Evolutionary conservation across 1,140 invertebrate genomes (phyloP).

Genomic region (Centruroides sculpturatus): DNA sequence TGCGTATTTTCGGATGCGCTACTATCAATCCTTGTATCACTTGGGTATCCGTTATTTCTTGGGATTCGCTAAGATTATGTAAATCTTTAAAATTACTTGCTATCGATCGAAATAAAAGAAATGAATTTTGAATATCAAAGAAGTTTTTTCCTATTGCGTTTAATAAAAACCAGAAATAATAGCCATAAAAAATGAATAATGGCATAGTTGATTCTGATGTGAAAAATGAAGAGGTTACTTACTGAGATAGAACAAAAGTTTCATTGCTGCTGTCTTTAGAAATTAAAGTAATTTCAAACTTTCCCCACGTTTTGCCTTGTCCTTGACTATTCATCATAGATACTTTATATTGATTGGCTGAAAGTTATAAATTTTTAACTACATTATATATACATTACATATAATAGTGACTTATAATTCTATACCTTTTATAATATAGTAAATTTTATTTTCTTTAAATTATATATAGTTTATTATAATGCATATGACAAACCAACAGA

Average conservation of each 20-base stretch:
- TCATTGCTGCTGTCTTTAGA: slow-evolving; percentile 69
- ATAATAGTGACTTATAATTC: not conserved
- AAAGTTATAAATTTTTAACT: slow-evolving; percentile 1
- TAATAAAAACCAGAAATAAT: too few relatives aligned
- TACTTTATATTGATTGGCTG: slow-evolving; percentile 73
- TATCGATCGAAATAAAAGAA: too few relatives aligned
- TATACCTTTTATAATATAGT: too few relatives aligned
- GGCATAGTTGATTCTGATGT: not conserved
- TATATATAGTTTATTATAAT: too few relatives aligned
- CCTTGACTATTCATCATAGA: slow-evolving; percentile 50
- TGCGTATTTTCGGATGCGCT: slow-evolving; percentile 64
- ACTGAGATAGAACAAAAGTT: slow-evolving; percentile 74
- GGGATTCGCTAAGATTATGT: slow-evolving; percentile 45
- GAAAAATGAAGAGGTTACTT: slow-evolving; percentile 21
- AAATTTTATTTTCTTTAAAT: too few relatives aligned
- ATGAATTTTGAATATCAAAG: too few relatives aligned
- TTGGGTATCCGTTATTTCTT: slow-evolving; percentile 40
- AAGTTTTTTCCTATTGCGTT: too few relatives aligned
- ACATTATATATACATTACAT: not conserved
- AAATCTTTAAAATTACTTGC: not conserved
- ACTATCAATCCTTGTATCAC: slow-evolving; percentile 46
- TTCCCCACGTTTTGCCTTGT: slow-evolving; percentile 56
- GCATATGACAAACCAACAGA: too few relatives aligned
- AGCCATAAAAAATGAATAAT: not conserved
- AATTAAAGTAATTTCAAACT: slow-evolving; percentile 63